Evolutionary conservation across 2,797 vertebrate species (phyloP), one percentile per base, ranked within the genome.

Genomic region (Hoplostethus mediterraneus): DNA sequence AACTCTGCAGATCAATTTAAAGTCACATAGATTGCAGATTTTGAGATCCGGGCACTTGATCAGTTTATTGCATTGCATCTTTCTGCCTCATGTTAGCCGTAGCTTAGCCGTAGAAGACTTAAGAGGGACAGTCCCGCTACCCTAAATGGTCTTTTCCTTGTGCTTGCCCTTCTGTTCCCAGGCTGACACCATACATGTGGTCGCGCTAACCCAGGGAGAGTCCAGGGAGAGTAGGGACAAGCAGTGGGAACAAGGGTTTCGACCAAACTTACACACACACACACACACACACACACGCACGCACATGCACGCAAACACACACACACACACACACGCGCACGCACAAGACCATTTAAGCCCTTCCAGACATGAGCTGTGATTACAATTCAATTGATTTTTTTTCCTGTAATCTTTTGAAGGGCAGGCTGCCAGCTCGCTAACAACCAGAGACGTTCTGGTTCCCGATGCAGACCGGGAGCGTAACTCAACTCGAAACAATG

Each of bases 341-440:
- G 48, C 33, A 61, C 47, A 66, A 11, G 59, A 77, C 72, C 79
- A 82, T 80, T 75, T 80, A 84, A 83, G 72, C 78, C 75, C 68
- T 75, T 67, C 63, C 40, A 60, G 79, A 85, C 81, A 80, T 67
- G 56, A 83, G 76, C 64, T 82, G 73, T 82, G 83, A 90, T 88
- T 82, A 88, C 78, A 86, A 87, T 68, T 72, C 71, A 84, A 90
- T 84, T 80, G 77, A 89, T 89, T 87, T 86, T 71, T 71, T 78
- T 82, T 62, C 31, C 31, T 85, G 73, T 88, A 88, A 89, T 90
- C 82, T 90, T 88, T 84, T 73, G 77, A 81, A 63, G 68, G 72
- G 75, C 77, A 69, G 62, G 49, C 72, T 75, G 79, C 84, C 74
- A 78, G 70, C 71, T 74, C 67, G 40, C 75, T 77, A 84, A 82